Evolutionary conservation across 2,113 vertebrate species (phyloP).

Genomic region (Leptobrachium leishanense): DNA sequence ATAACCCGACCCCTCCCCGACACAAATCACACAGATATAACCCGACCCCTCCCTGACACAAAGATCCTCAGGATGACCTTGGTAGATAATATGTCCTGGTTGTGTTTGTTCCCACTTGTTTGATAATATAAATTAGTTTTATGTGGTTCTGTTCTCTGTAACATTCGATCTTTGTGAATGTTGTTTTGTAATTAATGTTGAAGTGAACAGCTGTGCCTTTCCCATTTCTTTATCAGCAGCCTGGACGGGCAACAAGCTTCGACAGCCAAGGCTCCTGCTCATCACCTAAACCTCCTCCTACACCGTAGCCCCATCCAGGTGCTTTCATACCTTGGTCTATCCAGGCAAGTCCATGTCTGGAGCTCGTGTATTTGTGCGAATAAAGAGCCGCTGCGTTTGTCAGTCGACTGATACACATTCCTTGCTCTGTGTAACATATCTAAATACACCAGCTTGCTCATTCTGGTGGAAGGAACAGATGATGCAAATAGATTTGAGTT

Average conservation of each 20-base stretch:
- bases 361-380: neutral
- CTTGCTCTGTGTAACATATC: constrained; percentile 1
- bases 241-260: constrained; percentile 91
- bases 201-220: too few relatives aligned
- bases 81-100: too few relatives aligned
- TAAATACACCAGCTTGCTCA: neutral
- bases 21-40: too few relatives aligned
- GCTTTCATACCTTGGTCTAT: neutral
- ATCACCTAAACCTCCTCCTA: constrained; percentile 86
- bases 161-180: too few relatives aligned
- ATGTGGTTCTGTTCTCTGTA: too few relatives aligned
- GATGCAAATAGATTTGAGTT: neutral
- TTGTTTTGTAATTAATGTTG: too few relatives aligned
- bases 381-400: neutral
- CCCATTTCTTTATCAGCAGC: constrained; percentile 70
- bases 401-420: constrained; percentile 14
- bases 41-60: too few relatives aligned
- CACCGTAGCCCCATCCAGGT: constrained; percentile 64
- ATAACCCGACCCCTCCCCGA: too few relatives aligned
- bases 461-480: neutral
- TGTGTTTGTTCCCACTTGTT: too few relatives aligned
- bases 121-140: too few relatives aligned
- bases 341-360: constrained; percentile 11
- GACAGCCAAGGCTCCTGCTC: constrained; percentile 96
- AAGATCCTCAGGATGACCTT: too few relatives aligned